Base-by-base conservation (phyloP, 2,797 vertebrate genomes). In the Avahi laniger region DNA sequence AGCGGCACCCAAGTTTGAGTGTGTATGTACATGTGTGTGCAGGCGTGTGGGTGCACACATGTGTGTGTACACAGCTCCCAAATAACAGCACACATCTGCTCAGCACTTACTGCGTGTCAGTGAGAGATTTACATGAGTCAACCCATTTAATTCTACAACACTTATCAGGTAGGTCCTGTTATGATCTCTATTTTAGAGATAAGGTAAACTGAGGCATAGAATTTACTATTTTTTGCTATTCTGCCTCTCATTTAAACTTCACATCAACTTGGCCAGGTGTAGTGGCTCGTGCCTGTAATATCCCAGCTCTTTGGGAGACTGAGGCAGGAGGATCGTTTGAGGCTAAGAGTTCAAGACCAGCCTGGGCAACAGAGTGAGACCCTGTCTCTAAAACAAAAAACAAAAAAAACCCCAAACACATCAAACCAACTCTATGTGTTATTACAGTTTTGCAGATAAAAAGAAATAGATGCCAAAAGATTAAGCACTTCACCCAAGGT, bases 371-470 rank as follows among this genome's bases (percentile, higher is more conserved):
- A 63, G 61, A 63, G 30, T 33, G 30, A 63, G 61, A 63, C 30
- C 61, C 30, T 63, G 61, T 33, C 61, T 63, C 61, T 17, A 63
- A 63, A 63, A 63, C 61, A 63, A 63, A 33, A 63, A 63, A 13
- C 28, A 63, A 63, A 63, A 33, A 63, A 33, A 33, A 3, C 5
- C 28, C 30, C 61, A 15, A 63, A 63, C 61, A 63, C 14, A 17
- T 63, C 61, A 63, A 30, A 2, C 13, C 28, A 63, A 63, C 61
- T 63, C 30, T 33, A 41, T 14, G 14, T 12, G 9, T 75, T 59
- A 38, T 91, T 87, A 89, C 48, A 91, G 14, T 80, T 85, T 94
- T 75, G 75, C 43, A 48, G 73, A n/a, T 69, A 48, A 88, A 91
- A 91, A 79, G 12, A 63, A 46, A 5, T 28, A 41, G 52, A 70